Evolutionary conservation across 1,140 invertebrate species (phyloP).

Genomic region (Drosophila simulans): DNA sequence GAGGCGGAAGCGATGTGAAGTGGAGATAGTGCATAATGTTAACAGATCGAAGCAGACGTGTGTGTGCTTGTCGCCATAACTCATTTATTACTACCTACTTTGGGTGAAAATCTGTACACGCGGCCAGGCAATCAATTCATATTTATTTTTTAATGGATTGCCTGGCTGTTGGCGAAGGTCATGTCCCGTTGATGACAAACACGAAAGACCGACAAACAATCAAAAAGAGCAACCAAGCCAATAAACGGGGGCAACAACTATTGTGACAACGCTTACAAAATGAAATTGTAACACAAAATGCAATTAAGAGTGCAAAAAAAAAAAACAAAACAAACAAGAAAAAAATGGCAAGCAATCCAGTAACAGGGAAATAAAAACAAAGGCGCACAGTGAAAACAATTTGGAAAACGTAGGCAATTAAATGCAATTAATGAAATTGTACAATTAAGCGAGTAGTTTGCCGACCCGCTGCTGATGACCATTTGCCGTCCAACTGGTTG

Average conservation of each 20-base stretch:
- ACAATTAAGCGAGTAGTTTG: slow-evolving; percentile 58
- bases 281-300: slow-evolving; percentile 72
- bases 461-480: slow-evolving; percentile 39
- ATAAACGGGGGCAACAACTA: slow-evolving; percentile 29
- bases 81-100: slow-evolving; percentile 3
- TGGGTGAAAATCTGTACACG: slow-evolving; percentile 22
- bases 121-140: slow-evolving; percentile 12
- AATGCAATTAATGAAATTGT: slow-evolving; percentile 79
- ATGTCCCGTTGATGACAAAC: slow-evolving; percentile 8
- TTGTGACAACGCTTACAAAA: slow-evolving; percentile 61
- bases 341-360: slow-evolving; percentile 9
- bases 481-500: slow-evolving; percentile 29
- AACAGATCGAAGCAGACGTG: slow-evolving; percentile 25
- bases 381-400: slow-evolving; percentile 47
- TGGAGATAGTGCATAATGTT: slow-evolving; percentile 26
- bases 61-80: background rate
- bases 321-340: background rate
- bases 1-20: slow-evolving; percentile 32
- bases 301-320: slow-evolving; percentile 61
- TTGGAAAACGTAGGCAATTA: slow-evolving; percentile 71
- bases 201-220: slow-evolving; percentile 3
- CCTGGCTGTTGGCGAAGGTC: slow-evolving; percentile 55
- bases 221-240: slow-evolving; percentile 7
- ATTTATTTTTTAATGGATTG: slow-evolving; percentile 73
- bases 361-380: slow-evolving; percentile 46